A percentile compares a stretch with the other conserved stretches of the same genome.
phyloP scores from a whole-genome alignment of 2,888 invertebrate genomes.

The Embidobia sp. region DNA sequence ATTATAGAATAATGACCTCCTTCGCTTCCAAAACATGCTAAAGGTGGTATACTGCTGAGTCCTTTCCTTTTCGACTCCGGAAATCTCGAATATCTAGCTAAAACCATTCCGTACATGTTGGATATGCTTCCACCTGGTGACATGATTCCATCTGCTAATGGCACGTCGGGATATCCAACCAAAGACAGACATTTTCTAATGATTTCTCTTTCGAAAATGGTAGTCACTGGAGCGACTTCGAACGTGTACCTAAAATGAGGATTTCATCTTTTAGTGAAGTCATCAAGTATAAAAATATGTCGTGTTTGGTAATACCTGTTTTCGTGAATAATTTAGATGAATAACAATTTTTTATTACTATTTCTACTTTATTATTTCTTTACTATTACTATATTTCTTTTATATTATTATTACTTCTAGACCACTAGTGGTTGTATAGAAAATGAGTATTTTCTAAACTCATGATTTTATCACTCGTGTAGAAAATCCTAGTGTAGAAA shows the following conservation, averaged over 20 bases:
- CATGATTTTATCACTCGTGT: no score
- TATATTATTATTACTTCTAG: no score
- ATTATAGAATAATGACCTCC: constrained; percentile 92
- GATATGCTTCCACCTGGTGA: constrained; percentile 91
- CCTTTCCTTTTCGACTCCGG: constrained; percentile 88
- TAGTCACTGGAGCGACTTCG: constrained; percentile 91
- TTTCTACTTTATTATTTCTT: no score
- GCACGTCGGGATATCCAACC: constrained; percentile 83
- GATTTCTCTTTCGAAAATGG: constrained; percentile 87
- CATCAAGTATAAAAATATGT: no score
- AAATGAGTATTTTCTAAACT: no score
- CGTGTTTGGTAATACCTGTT: no score
- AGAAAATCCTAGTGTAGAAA: no score
- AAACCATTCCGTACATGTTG: constrained; percentile 89
- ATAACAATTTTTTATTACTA: no score
- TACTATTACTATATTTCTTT: no score
- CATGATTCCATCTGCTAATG: constrained; percentile 89
- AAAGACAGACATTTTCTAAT: constrained; percentile 84
- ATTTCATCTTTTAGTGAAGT: neutral
- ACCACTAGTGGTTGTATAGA: no score
- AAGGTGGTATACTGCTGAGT: constrained; percentile 84
- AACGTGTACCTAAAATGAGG: constrained; percentile 86
- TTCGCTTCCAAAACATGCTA: constrained; percentile 89
- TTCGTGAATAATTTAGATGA: no score
- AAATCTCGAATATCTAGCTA: constrained; percentile 86